Evolutionary conservation across 1,140 invertebrate species (phyloP).

Genomic region (Zelostemma sp.): DNA sequence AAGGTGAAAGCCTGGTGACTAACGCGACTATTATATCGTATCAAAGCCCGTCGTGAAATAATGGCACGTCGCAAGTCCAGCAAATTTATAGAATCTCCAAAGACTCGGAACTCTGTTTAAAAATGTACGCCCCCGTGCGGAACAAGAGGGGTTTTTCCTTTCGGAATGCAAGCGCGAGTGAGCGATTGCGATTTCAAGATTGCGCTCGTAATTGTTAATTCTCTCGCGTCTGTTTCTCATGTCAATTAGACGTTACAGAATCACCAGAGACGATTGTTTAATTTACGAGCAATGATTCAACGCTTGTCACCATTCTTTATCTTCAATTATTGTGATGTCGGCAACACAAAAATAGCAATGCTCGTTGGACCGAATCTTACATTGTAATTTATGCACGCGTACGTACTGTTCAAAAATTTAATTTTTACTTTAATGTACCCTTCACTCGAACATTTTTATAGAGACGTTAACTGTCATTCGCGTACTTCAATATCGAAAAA

Average conservation of each 20-base stretch:
- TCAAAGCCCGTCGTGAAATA: conserved; percentile 32
- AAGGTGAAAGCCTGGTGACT: conserved; percentile 45
- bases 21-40: conserved; percentile 41
- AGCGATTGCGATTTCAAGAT: neutral
- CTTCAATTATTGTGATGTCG: conserved; percentile 36
- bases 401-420: conserved; percentile 34
- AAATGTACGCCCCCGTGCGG: conserved; percentile 26
- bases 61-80: conserved; percentile 6
- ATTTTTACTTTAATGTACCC: conserved; percentile 15
- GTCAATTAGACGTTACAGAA: conserved; percentile 26
- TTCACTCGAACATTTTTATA: conserved; percentile 36
- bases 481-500: neutral
- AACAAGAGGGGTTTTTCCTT: neutral
- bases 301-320: conserved; percentile 33
- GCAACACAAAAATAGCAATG: conserved; percentile 18
- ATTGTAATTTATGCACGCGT: conserved; percentile 30
- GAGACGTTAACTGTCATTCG: conserved; percentile 18
- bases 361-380: conserved; percentile 21
- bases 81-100: conserved; percentile 36
- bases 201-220: conserved; percentile 8
- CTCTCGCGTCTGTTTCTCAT: conserved; percentile 16
- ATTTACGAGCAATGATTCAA: conserved; percentile 37
- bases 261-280: conserved; percentile 24
- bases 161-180: too few species aligned
- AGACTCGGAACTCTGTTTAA: conserved; percentile 3